Evolutionary conservation across 92 coral and sea anemone genomes (phyloP).

Genomic region (Plumapathes pennacea): DNA sequence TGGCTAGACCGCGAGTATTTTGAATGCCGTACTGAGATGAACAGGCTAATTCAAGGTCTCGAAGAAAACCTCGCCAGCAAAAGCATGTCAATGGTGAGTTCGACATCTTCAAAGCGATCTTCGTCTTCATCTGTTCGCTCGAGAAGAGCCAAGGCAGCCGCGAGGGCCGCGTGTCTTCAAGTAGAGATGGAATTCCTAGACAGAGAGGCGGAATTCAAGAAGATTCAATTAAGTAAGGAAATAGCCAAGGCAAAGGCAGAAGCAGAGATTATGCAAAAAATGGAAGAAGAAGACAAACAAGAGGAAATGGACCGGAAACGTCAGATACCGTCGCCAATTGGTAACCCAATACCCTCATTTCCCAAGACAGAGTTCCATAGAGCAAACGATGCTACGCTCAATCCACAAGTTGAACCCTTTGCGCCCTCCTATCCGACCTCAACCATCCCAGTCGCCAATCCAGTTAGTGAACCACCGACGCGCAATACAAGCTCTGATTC

Average conservation of each 20-base stretch:
- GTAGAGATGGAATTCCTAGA: constrained; percentile 53
- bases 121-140: constrained; percentile 45
- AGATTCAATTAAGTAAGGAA: constrained; percentile 38
- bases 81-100: constrained; percentile 9
- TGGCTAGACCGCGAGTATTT: constrained; percentile 51
- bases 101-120: constrained; percentile 10
- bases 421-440: no score
- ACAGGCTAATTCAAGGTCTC: constrained; percentile 4
- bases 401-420: constrained; percentile 16
- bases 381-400: constrained; percentile 11
- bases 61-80: constrained; percentile 3
- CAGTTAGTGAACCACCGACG: constrained; percentile 2
- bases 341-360: no score
- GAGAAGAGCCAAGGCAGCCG: constrained; percentile 44
- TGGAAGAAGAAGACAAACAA: constrained; percentile 41
- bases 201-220: constrained; percentile 39
- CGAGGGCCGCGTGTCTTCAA: constrained; percentile 46
- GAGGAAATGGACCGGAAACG: no score
- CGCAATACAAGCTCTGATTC: background rate
- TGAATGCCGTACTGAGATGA: constrained; percentile 34
- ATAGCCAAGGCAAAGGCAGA: constrained; percentile 47
- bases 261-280: constrained; percentile 18
- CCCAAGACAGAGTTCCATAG: no score
- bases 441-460: constrained; percentile 6
- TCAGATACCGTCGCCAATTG: no score